Evolutionary conservation across 2,797 vertebrate genomes (phyloP), one percentile per base, ranked within the genome.

Genomic region (Phataginus tetradactyla): DNA sequence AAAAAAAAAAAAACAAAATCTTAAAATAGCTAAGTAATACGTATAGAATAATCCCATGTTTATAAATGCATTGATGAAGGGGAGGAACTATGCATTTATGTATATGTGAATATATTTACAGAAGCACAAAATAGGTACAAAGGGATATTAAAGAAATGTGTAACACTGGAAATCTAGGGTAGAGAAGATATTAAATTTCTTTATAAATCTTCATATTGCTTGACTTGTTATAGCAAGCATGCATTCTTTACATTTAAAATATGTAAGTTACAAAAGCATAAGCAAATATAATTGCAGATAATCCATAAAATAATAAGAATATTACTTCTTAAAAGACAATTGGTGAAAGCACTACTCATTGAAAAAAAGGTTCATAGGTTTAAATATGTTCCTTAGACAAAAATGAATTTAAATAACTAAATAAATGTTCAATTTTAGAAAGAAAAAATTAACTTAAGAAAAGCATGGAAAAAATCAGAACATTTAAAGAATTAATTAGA

Each of bases 281-380:
- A 71, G 57, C 74, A 66, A 83, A 86, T 86, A n/a, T 71, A 75
- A 88, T 75, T 85, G 21, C n/a, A 79, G 14, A 15, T 80, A 92
- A 94, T 23, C 42, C 57, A 90, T 63, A n/a, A 94, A 92, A 86
- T 51, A 85, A 20, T 90, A 37, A 61, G 63, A 80, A 61, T 55
- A 85, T 77, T 59, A 77, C 11, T 75, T 80, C 23, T 51, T 69
- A 45, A 94, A 68, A 3, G 32, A 86, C 85, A 85, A 17, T 29
- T 72, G 53, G 18, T 91, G 55, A 84, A 88, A 66, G 29, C 14
- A 69, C 29, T 79, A 90, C 37, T 74, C 42, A 64, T n/a, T 88
- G 11, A 80, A 85, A 72, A 42, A 87, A 84, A 32, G 6, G 11
- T 11, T 77, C 14, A 69, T 64, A 59, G 4, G 11, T 72, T 91